Conservation (phyloP, 2,797 vertebrate genomes). For the Argentina silus region DNA sequence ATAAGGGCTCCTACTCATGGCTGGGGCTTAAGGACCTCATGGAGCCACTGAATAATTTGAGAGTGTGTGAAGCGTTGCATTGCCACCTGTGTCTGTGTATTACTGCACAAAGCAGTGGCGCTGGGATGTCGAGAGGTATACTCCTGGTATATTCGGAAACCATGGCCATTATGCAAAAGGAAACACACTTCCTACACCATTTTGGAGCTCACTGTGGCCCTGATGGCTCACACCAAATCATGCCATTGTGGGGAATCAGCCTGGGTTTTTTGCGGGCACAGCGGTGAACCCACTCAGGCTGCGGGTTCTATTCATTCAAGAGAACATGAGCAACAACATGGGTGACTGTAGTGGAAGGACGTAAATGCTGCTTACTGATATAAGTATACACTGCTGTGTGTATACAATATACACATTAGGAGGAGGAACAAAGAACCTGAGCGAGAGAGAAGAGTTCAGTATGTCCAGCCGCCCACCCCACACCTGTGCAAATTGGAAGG, state of each 20-base stretch:
- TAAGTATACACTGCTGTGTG: background rate
- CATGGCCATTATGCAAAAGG: conserved; percentile 53
- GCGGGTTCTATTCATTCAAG: conserved; percentile 38
- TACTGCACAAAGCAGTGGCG: conserved; percentile 48
- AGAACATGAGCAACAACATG: conserved; percentile 23
- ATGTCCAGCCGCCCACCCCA: background rate
- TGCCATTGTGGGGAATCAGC: conserved; percentile 57
- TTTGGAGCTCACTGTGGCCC: conserved; percentile 63
- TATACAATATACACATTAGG: conserved; percentile 9
- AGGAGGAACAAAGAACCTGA: background rate
- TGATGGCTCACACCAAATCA: conserved; percentile 44
- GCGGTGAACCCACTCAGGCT: conserved; percentile 38
- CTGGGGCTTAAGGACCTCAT: conserved; percentile 50
- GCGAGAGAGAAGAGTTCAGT: background rate
- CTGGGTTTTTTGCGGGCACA: conserved; percentile 49
- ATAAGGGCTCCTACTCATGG: conserved; percentile 42
- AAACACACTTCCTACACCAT: conserved; percentile 61
- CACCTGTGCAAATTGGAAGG: conserved; percentile 35
- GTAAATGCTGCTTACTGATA: conserved; percentile 34
- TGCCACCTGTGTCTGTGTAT: conserved; percentile 66
- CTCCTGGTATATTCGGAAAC: conserved; percentile 64
- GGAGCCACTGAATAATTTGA: conserved; percentile 57
- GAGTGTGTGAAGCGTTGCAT: conserved; percentile 34
- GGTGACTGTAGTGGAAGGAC: conserved; percentile 12
- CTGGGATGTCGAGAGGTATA: conserved; percentile 32